Evolutionary conservation across 2,888 invertebrate species (phyloP).

Genomic region (Drosophila leonis): DNA sequence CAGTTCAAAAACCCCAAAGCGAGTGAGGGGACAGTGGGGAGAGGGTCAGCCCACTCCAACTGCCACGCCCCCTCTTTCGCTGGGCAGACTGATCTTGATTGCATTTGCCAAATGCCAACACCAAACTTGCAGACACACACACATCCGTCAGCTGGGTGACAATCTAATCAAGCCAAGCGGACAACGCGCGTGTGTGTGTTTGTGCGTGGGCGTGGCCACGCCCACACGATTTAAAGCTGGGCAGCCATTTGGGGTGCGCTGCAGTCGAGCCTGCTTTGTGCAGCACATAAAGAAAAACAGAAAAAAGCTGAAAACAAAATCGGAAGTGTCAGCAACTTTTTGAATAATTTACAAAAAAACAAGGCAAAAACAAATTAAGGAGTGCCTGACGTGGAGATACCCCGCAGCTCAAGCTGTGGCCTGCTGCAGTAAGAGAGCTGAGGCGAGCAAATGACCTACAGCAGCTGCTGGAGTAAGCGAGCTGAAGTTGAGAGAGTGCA

Average conservation of each 20-base stretch:
- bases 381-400: background rate
- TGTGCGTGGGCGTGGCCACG: background rate
- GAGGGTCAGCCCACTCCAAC: background rate
- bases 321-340: slow-evolving; percentile 21
- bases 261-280: slow-evolving; percentile 11
- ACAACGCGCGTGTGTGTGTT: background rate
- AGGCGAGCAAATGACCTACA: background rate
- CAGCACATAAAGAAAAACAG: background rate
- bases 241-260: background rate
- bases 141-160: slow-evolving; percentile 56
- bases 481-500: background rate
- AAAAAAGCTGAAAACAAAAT: background rate
- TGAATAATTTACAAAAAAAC: slow-evolving; percentile 14
- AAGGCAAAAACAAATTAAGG: background rate
- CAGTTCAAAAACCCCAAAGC: slow-evolving; percentile 1
- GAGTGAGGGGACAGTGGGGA: too few species aligned
- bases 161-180: slow-evolving; percentile 70
- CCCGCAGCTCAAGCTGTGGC: background rate
- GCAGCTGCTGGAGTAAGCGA: background rate
- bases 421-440: background rate
- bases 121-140: slow-evolving; percentile 48
- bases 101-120: slow-evolving; percentile 74
- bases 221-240: slow-evolving; percentile 17
- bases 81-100: slow-evolving; percentile 70
- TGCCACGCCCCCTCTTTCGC: slow-evolving; percentile 15